Evolutionary conservation across 2,797 vertebrate genomes (phyloP), one percentile per base, ranked within the genome.

Genomic region (Enteromius afrohamiltoni): DNA sequence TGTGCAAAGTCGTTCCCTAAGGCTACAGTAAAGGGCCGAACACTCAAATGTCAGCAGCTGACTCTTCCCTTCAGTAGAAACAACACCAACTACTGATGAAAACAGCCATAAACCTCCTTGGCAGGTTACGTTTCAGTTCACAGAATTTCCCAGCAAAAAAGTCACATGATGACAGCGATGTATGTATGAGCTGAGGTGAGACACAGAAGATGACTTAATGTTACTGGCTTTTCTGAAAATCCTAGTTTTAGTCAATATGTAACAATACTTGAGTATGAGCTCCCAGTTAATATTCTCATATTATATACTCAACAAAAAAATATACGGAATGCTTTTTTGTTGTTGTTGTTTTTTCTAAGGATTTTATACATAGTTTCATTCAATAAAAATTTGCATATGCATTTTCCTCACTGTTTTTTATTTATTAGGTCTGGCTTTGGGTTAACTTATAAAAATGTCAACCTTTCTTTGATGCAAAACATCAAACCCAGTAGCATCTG

Each of bases 1-100:
- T 42, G 69, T 74, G 82, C 67, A 23, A 82, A 84, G 65, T 69
- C 8, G 42, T 80, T 85, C 74, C 82, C 82, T 23, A 62, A 67
- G 65, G 85, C 75, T 82, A 84, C 47, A 76, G 84, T 77, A 83
- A 83, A 86, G 65, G 70, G 75, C 76, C 65, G 64, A 64, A 80
- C 21, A 14, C 49, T 75, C 76, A 37, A 69, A 83, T 80, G 86
- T 83, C 80, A 83, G 77, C 13, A n/a, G 67, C 37, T 83, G 75
- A 85, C 83, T 84, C 83, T 80, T 71, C 42, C 58, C 62, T 79
- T 76, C 70, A 58, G 60, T 76, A 86, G 51, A 82, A 84, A 84
- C 79, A 82, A 79, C 67, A 82, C 40, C 40, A 71, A 37, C 31
- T 71, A 82, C 60, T 83, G 79, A 85, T 76, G 55, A 82, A 87